These are phyloP conservation scores for Hippocampus barbouri DNA, from an alignment of 2,113 vertebrate genomes.

Conservation along the genomic window DNA sequence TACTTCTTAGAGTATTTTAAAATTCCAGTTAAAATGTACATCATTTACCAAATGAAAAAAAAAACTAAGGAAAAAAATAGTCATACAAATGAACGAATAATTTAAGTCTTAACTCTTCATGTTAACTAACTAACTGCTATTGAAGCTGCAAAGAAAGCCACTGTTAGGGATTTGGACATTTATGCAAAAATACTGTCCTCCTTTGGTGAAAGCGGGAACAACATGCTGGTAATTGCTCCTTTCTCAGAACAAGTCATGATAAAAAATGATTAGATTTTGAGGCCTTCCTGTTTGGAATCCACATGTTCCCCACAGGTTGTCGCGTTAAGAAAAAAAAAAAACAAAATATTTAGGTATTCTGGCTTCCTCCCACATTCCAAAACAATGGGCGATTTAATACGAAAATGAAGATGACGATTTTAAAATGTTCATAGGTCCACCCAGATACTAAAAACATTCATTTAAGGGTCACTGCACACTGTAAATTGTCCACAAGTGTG, in stretches of 20 bases:
- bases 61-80: not conserved
- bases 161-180: constrained; percentile 6
- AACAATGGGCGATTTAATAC: no score
- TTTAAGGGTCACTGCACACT: no score
- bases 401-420: no score
- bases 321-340: no score
- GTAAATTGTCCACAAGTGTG: no score
- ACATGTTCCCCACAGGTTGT: no score
- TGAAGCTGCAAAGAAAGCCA: not conserved
- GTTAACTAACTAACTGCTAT: not conserved
- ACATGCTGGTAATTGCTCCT: not conserved
- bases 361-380: not conserved
- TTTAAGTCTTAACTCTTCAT: not conserved
- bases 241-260: not conserved
- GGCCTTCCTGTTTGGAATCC: not conserved
- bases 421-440: no score
- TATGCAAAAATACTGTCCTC: constrained; percentile 40
- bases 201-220: constrained; percentile 29
- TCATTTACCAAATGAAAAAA: not conserved
- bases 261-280: not conserved
- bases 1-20: no score
- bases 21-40: not conserved
- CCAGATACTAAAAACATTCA: no score
- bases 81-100: not conserved
- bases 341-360: no score